Conservation (phyloP, 2,113 vertebrate genomes). For the Pao palembangensis region DNA sequence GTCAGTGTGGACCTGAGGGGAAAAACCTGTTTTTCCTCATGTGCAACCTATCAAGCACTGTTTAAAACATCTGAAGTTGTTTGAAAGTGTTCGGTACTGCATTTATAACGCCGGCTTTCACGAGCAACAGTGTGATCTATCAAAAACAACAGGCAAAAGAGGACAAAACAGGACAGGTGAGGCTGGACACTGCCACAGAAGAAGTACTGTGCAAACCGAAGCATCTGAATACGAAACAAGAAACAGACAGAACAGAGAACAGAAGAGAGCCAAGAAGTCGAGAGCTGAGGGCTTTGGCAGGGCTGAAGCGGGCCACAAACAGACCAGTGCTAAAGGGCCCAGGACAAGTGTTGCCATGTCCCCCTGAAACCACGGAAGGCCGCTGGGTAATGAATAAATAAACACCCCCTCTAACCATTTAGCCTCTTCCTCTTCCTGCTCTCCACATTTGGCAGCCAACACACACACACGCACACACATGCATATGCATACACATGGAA, state of each 20-base stretch:
- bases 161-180: neutral
- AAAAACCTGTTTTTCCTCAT: too few relatives aligned
- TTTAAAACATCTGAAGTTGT: too few relatives aligned
- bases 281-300: constrained; percentile 61
- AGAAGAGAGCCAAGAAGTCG: constrained; percentile 19
- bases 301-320: constrained; percentile 54
- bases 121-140: neutral
- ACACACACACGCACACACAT: constrained; percentile 24
- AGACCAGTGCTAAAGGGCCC: constrained; percentile 58
- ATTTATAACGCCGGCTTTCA: accelerated
- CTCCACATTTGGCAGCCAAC: constrained; percentile 50
- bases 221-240: constrained; percentile 15
- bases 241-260: constrained; percentile 10
- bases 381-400: constrained; percentile 79
- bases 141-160: neutral
- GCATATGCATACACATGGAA: constrained; percentile 25
- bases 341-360: constrained; percentile 74
- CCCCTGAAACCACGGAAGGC: constrained; percentile 72
- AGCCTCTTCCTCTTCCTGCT: constrained; percentile 69
- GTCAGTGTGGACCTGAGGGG: too few relatives aligned
- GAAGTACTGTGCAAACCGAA: constrained; percentile 15
- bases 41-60: too few relatives aligned
- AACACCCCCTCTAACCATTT: constrained; percentile 77
- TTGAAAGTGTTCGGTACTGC: neutral
- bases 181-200: neutral